Evolutionary conservation across 2,113 vertebrate genomes (phyloP).

Genomic region (Aramus guarauna): DNA sequence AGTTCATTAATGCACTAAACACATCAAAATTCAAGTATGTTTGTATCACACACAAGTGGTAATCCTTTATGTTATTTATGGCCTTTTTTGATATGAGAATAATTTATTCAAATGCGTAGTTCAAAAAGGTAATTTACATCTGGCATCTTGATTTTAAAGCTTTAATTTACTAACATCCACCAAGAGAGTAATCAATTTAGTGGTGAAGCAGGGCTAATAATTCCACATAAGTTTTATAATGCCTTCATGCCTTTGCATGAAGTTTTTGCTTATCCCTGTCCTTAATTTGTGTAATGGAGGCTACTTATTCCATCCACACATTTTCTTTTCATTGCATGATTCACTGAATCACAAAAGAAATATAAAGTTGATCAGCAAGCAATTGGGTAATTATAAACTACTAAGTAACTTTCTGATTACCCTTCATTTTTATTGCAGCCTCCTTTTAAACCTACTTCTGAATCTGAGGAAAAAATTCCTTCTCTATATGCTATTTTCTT

Average conservation of each 20-base stretch:
- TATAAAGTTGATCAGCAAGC: conserved; percentile 67
- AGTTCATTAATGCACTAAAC: conserved; percentile 50
- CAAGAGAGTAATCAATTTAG: conserved; percentile 70
- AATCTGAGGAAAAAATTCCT: conserved; percentile 62
- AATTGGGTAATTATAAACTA: conserved; percentile 48
- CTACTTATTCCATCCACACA: conserved; percentile 62
- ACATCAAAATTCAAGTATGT: conserved; percentile 41
- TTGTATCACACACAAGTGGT: conserved; percentile 48
- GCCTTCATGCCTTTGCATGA: conserved; percentile 49
- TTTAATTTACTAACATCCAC: conserved; percentile 68
- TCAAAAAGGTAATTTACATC: conserved; percentile 74
- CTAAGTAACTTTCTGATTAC: conserved; percentile 37
- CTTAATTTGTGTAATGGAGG: conserved; percentile 56
- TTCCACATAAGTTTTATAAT: conserved; percentile 58
- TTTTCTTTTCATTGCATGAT: conserved; percentile 61
- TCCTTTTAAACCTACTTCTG: conserved; percentile 24
- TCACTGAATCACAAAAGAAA: conserved; percentile 64
- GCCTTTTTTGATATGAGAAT: conserved; percentile 54
- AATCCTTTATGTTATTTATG: conserved; percentile 71
- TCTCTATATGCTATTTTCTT: conserved; percentile 23
- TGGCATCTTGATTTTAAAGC: conserved; percentile 71
- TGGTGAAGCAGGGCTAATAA: conserved; percentile 69
- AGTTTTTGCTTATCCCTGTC: conserved; percentile 58
- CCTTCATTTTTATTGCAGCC: conserved; percentile 47
- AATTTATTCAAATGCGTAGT: conserved; percentile 69